Evolutionary conservation across 2,888 invertebrate genomes (phyloP), one percentile per base, ranked within the genome.

Genomic region (Chouioia cunea): DNA sequence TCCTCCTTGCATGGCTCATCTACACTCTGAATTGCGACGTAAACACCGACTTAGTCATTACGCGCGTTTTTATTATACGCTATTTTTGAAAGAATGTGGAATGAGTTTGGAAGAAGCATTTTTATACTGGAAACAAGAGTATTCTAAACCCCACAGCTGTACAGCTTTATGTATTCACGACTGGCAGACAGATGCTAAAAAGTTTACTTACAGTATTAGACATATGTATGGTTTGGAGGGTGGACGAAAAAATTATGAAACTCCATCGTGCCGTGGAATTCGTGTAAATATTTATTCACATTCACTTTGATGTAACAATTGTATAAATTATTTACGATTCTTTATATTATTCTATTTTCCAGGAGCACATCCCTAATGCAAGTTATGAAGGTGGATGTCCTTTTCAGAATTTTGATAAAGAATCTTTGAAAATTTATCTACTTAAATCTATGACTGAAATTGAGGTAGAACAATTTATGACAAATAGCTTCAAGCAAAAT

Each of bases 151-250:
- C 53, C 81, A 82, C 72, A 69, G 73, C 2, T 86, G 88, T 48
- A 82, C 79, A 63, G 87, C 88, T 47, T 84, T 82, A 56, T 92
- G 92, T 77, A 85, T 86, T 20, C 93, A 93, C 77, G 87, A 85
- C 75, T 93, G 93, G 93, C 87, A 88, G 62, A 87, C 87, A 57
- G 89, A 90, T 83, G 89, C 89, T 75, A 88, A 88, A 27, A 89
- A 90, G 77, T 91, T 89, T 81, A 80, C 88, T 4, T 92, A 92
- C 84, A 91, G 91, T 69, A 91, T 93, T 62, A 86, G 91, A 71
- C 93, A 93, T 79, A 86, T 92, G 84, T 93, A 93, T 86, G 93
- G 93, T 0, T 84, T 92, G 59, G 92, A 92, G 84, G 93, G 93
- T 4, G 86, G 88, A n/a, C 87, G 89, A 75, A 90, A 87, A 77